These are phyloP conservation scores for Pangasius macronema DNA, from an alignment of 2,797 vertebrate species.

Conservation along the genomic window DNA sequence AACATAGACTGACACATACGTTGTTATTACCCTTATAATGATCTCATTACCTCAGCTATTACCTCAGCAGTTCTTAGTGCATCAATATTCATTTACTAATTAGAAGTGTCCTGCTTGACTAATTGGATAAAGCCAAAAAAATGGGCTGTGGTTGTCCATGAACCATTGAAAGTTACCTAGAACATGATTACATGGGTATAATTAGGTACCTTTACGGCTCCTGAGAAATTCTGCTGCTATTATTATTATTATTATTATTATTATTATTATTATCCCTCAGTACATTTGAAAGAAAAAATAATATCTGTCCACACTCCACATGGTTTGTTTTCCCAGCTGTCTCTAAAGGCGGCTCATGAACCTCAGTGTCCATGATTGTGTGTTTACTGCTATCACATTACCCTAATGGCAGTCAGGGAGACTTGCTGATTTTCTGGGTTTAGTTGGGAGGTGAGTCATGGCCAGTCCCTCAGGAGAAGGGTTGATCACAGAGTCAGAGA, in stretches of 20 bases:
- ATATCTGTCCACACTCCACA: background rate
- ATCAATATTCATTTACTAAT: conserved; percentile 19
- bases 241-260: background rate
- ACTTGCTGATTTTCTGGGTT: conserved; percentile 46
- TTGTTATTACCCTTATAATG: conserved; percentile 6
- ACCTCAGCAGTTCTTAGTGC: conserved; percentile 3
- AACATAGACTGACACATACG: background rate
- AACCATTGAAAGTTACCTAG: background rate
- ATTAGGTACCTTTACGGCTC: background rate
- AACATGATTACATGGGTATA: background rate
- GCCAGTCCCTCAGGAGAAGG: conserved; percentile 58
- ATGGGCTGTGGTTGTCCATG: background rate
- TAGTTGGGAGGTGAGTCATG: conserved; percentile 63
- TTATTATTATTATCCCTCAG: background rate
- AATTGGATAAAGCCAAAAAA: background rate
- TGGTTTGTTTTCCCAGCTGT: conserved; percentile 29
- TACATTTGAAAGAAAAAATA: background rate
- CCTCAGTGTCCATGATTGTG: conserved; percentile 43
- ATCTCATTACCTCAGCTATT: conserved; percentile 2
- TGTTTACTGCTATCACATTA: conserved; percentile 48
- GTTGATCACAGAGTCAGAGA: conserved; percentile 53
- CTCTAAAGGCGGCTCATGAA: conserved; percentile 22
- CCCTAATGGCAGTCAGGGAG: conserved; percentile 44
- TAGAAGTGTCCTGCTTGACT: background rate
- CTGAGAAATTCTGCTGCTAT: background rate